These are phyloP conservation scores for Liodrosophila aerea DNA, from an alignment of 2,888 invertebrate genomes.

Conservation along the genomic window DNA sequence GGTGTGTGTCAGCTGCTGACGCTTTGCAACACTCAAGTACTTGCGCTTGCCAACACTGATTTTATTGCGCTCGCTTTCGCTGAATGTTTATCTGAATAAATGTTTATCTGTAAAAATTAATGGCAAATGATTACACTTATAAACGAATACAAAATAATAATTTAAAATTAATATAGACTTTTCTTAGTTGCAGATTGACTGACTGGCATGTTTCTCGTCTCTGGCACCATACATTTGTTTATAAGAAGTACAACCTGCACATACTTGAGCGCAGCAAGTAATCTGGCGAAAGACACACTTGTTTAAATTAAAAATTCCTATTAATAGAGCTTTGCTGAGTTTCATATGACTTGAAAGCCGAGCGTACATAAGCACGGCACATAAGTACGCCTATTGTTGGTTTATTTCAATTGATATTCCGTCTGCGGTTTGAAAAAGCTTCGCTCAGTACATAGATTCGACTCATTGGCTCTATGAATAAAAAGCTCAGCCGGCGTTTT, in stretches of 20 bases:
- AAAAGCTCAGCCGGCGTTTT: conserved; percentile 34
- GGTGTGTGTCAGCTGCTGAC: conserved; percentile 34
- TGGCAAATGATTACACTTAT: not conserved
- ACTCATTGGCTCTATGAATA: conserved; percentile 4
- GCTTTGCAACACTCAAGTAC: conserved; percentile 26
- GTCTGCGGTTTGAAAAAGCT: conserved; percentile 29
- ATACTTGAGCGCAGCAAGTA: too few species aligned
- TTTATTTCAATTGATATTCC: conserved; percentile 17
- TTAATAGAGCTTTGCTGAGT: conserved; percentile 6
- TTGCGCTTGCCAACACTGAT: conserved; percentile 29
- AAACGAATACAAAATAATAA: not conserved
- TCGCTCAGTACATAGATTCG: not conserved
- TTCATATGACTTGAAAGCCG: conserved; percentile 8
- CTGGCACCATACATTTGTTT: not conserved
- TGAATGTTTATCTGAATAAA: conserved; percentile 10
- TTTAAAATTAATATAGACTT: too few species aligned
- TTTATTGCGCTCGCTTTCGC: conserved; percentile 11
- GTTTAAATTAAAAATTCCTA: conserved; percentile 14
- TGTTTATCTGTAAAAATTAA: not conserved
- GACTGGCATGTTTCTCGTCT: too few species aligned
- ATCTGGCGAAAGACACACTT: too few species aligned
- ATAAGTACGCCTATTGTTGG: conserved; percentile 10
- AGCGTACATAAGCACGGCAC: not conserved
- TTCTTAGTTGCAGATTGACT: too few species aligned
- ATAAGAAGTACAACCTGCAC: too few species aligned